A percentile compares a stretch with the other conserved stretches of the same genome.
phyloP scores from a whole-genome alignment of 2,888 invertebrate species.

The Cosmorhoe ocellata region DNA sequence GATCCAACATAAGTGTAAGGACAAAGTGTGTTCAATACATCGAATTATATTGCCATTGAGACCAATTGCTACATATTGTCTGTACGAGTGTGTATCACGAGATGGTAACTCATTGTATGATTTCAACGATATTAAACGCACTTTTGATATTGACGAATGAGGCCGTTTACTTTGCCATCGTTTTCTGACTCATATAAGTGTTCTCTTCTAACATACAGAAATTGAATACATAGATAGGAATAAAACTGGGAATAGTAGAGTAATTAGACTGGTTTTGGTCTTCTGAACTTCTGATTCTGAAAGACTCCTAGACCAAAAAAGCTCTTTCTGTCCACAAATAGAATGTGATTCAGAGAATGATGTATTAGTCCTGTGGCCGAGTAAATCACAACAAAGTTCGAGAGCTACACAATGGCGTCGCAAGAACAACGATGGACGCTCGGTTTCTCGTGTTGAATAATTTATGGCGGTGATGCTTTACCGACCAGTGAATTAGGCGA shows the following conservation, averaged over 20 bases:
- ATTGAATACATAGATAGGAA: too few relatives aligned
- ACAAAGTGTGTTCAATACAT: conserved; percentile 52
- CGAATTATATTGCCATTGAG: conserved; percentile 66
- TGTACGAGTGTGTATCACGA: conserved; percentile 32
- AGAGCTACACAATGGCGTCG: conserved; percentile 59
- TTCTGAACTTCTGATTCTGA: background rate
- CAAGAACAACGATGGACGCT: conserved; percentile 65
- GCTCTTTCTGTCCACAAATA: conserved; percentile 37
- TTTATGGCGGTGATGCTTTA: conserved; percentile 70
- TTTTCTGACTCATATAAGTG: background rate
- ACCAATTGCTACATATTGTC: conserved; percentile 53
- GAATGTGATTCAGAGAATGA: conserved; percentile 37
- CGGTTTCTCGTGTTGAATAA: conserved; percentile 68
- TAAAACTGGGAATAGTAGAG: too few relatives aligned
- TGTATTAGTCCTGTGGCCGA: conserved; percentile 38
- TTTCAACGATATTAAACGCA: conserved; percentile 27
- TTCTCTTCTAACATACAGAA: too few relatives aligned
- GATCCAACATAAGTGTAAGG: conserved; percentile 27
- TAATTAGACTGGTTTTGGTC: too few relatives aligned
- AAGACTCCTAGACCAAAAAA: conserved; percentile 12
- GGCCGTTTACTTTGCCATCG: conserved; percentile 1
- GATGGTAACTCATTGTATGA: conserved; percentile 27
- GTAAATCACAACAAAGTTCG: conserved; percentile 44
- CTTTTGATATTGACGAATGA: conserved; percentile 27
- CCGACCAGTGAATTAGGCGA: conserved; percentile 66